Base-by-base conservation (phyloP, 2,888 invertebrate genomes). In the Odontothrips loti region DNA sequence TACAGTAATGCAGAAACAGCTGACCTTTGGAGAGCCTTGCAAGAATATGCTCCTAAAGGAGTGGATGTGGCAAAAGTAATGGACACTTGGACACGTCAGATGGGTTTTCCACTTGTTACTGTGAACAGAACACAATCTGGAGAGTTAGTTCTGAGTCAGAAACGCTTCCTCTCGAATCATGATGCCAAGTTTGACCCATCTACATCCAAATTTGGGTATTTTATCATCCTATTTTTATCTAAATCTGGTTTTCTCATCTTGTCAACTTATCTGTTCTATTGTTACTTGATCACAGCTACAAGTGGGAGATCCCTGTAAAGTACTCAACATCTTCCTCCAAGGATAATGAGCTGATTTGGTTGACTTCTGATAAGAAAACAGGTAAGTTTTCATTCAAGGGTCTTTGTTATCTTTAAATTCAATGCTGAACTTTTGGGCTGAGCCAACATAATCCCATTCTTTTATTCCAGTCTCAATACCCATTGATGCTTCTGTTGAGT, bases 71-170 rank as follows among this genome's bases (percentile, higher is more conserved):
- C 82, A 80, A 81, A 90, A 75, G 91, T 95, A 82, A 94, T 97
- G 94, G 92, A 94, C 85, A 96, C 96, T 0, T 97, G 96, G 95
- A 96, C 95, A 0, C 90, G 91, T 78, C 96, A 97, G 87, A 95
- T 93, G 93, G 97, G 97, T 0, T 94, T 92, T 85, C 97, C 97
- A 0, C 89, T 96, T 0, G 88, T 97, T 4, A 90, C 88, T 1
- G 92, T 94, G 0, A 84, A 82, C 20, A 86, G 85, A 0, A 88
- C 87, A 80, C 87, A 86, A 17, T 11, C 23, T 87, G 85, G 82
- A 86, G 85, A 81, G 89, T 86, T 11, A 88, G 89, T 88, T 8
- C 87, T 96, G 6, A 92, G 90, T 0, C 97, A 97, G 86, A 90
- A 91, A 81, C 89, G 96, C 84, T 97, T 95, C 87, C 88, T 96